These are phyloP conservation scores for Brachionus sp. DNA, from an alignment of 1,140 invertebrate species.

Conservation along the genomic window DNA sequence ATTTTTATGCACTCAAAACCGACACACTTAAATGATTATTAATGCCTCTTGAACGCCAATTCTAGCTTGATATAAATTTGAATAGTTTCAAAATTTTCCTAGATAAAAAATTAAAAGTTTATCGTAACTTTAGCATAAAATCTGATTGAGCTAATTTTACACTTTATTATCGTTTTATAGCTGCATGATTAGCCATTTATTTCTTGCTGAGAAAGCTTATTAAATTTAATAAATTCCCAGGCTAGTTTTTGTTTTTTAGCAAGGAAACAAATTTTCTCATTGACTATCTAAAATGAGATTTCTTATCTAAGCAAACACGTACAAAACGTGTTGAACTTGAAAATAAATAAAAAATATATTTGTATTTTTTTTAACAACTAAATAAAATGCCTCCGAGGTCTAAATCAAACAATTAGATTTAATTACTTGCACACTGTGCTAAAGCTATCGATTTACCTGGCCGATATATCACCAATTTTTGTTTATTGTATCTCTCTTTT, in stretches of 20 bases:
- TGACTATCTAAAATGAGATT: not conserved
- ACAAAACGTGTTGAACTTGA: not conserved
- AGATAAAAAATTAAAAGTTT: no score
- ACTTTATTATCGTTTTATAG: not conserved
- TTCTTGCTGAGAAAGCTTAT: constrained; percentile 19
- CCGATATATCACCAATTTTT: constrained; percentile 15
- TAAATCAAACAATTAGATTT: not conserved
- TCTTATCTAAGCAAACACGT: constrained; percentile 10
- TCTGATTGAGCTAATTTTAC: not conserved
- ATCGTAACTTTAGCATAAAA: not conserved
- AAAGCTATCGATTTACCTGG: not conserved
- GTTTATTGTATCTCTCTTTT: not conserved
- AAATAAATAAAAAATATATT: constrained; percentile 4
- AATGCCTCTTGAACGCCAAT: not conserved
- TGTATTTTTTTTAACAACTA: not conserved
- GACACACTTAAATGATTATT: not conserved
- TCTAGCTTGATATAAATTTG: not conserved
- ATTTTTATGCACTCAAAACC: not conserved
- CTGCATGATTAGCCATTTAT: not conserved
- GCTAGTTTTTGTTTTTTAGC: not conserved
- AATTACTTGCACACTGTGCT: constrained; percentile 12
- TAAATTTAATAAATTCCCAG: not conserved
- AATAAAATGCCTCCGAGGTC: not conserved
- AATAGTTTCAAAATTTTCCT: no score
- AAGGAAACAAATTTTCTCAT: constrained; percentile 22